Evolutionary conservation across 1,140 invertebrate species (phyloP), one percentile per base, ranked within the genome.

Genomic region (Rhyacophila brunnea): DNA sequence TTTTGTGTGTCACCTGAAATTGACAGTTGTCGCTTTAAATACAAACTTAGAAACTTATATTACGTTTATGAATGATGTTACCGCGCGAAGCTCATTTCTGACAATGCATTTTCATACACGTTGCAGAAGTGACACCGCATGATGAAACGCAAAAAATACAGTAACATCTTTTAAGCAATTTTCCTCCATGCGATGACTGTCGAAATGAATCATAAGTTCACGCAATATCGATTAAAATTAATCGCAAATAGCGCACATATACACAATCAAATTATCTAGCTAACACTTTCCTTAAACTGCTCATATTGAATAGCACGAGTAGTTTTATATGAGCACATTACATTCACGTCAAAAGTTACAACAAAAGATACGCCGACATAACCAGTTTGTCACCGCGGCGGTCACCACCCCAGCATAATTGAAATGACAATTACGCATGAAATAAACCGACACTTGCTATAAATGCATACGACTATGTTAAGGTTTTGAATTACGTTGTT

Each of bases 1-100:
- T 81, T 71, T 78, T 78, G 70, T 70, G 71, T 73, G 69, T 58
- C 47, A 63, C 46, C 59, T 60, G 34, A 34, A 63, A 62, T n/a
- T 45, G 20, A 51, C 45, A 58, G 56, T 28, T 28, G 23, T 9
- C 9, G 23, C 9, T 28, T 28, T 28, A 28, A 28, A 5, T 28
- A 28, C 9, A 28, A 3, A 28, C 23, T 28, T 28, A 5, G 4
- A 28, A 28, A n/a, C n/a, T n/a, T n/a, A n/a, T n/a, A n/a, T n/a
- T n/a, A n/a, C n/a, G n/a, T n/a, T n/a, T n/a, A n/a, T n/a, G 4
- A 28, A 28, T 28, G 23, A 28, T 28, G 23, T 28, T 28, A 28
- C 23, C 11, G 38, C 38, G 15, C 3, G 2, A 11, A 15, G 11
- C 38, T 13, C n/a, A n/a, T 5, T 15, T 6, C 4, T n/a, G n/a